Conservation (phyloP, 2,888 invertebrate genomes). For the Julus scanicus region DNA sequence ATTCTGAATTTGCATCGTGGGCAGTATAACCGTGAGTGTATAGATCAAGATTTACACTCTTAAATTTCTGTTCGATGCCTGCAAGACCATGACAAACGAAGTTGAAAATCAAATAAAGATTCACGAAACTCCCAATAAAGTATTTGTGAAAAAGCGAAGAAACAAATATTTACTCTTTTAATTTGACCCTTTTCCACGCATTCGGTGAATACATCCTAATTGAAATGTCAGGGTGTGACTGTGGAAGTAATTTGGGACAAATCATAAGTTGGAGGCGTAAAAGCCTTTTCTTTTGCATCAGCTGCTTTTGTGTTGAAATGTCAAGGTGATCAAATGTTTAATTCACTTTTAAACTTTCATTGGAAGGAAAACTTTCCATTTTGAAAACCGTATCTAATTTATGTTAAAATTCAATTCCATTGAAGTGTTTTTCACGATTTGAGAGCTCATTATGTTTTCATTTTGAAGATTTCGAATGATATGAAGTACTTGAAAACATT, state of each 20-base stretch:
- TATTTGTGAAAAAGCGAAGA: not conserved
- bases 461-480: too few species aligned
- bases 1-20: not conserved
- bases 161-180: not conserved
- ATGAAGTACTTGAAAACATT: too few species aligned
- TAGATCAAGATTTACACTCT: slow-evolving; percentile 18
- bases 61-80: not conserved
- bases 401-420: not conserved
- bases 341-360: not conserved
- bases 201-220: not conserved
- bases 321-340: slow-evolving; percentile 32
- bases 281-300: not conserved
- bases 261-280: slow-evolving; percentile 37
- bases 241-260: not conserved
- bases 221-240: slow-evolving; percentile 21
- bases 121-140: not conserved
- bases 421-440: too few species aligned
- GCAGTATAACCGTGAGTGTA: not conserved
- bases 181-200: not conserved
- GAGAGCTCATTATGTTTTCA: too few species aligned
- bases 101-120: not conserved
- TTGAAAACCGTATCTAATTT: not conserved
- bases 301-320: not conserved
- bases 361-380: not conserved
- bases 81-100: not conserved